A percentile compares a stretch with the other conserved stretches of the same genome.
phyloP scores from a whole-genome alignment of 2,113 vertebrate species.

The Casuarius casuarius region DNA sequence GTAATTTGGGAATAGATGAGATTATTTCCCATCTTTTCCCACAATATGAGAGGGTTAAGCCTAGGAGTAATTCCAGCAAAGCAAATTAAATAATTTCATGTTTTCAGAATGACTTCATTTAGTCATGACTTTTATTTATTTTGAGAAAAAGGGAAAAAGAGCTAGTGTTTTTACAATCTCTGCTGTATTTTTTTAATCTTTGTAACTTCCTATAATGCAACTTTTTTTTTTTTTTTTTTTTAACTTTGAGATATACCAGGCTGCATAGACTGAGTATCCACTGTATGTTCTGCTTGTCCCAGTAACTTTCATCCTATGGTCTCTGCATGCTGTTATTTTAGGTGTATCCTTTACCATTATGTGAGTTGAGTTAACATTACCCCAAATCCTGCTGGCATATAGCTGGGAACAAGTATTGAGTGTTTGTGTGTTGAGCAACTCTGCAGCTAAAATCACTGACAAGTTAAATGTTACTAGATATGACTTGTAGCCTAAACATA shows the following conservation, averaged over 20 bases:
- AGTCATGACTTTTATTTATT: slow-evolving; percentile 37
- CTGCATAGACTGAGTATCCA: neutral
- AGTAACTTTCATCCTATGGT: neutral
- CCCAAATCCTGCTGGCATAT: neutral
- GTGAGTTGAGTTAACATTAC: neutral
- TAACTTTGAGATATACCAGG: neutral
- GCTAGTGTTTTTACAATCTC: slow-evolving; percentile 29
- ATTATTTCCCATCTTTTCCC: slow-evolving; percentile 9
- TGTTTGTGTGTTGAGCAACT: neutral
- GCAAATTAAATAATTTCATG: slow-evolving; percentile 33
- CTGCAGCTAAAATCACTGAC: neutral
- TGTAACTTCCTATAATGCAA: slow-evolving; percentile 10
- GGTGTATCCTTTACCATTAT: neutral
- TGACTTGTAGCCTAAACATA: neutral
- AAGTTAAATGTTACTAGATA: neutral
- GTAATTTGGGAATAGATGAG: neutral
- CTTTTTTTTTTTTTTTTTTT: slow-evolving; percentile 12
- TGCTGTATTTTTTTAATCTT: slow-evolving; percentile 26
- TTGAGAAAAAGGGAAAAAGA: neutral
- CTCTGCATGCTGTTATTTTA: slow-evolving; percentile 1
- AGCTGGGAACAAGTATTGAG: neutral
- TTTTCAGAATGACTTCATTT: slow-evolving; percentile 62
- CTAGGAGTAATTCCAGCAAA: slow-evolving; percentile 33
- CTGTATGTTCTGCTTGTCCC: neutral
- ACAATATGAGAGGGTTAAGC: neutral